Conservation (phyloP, 2,113 vertebrate genomes). For the Polypterus senegalus region DNA sequence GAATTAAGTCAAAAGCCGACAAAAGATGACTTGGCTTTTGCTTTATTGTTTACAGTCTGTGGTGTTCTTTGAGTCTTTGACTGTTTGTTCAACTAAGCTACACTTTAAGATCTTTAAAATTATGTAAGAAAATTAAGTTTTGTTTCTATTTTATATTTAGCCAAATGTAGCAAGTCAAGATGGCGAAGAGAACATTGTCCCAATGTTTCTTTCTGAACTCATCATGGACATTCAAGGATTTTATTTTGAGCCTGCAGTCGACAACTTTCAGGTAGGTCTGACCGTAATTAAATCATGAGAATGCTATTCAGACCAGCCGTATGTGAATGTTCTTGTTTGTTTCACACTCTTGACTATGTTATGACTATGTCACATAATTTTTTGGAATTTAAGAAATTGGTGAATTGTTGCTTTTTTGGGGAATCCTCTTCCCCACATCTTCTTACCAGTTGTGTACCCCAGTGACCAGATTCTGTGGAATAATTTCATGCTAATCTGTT, state of each 20-base stretch:
- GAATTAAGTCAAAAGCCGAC: too few relatives aligned
- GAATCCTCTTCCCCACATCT: too few relatives aligned
- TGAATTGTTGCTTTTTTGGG: too few relatives aligned
- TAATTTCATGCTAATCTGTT: too few relatives aligned
- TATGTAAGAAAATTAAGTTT: not conserved
- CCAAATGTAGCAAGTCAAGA: conserved; percentile 22
- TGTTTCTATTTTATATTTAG: conserved; percentile 14
- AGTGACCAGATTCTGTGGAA: too few relatives aligned
- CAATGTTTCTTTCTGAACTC: conserved; percentile 64
- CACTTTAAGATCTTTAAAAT: too few relatives aligned
- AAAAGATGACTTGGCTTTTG: not conserved
- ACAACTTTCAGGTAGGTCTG: conserved; percentile 58
- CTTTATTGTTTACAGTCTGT: not conserved
- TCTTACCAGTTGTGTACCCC: too few relatives aligned
- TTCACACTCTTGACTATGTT: not conserved
- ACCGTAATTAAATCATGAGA: too few relatives aligned
- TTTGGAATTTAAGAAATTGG: not conserved
- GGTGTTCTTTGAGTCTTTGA: not conserved
- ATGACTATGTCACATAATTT: not conserved
- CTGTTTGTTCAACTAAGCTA: not conserved
- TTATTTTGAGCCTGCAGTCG: conserved; percentile 54
- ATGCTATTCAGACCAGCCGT: not conserved
- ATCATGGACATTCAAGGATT: conserved; percentile 51
- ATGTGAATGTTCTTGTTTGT: conserved; percentile 4
- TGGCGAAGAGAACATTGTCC: conserved; percentile 30